Base-by-base conservation (phyloP, 2,888 invertebrate species). In the Scaptomyza flava region DNA sequence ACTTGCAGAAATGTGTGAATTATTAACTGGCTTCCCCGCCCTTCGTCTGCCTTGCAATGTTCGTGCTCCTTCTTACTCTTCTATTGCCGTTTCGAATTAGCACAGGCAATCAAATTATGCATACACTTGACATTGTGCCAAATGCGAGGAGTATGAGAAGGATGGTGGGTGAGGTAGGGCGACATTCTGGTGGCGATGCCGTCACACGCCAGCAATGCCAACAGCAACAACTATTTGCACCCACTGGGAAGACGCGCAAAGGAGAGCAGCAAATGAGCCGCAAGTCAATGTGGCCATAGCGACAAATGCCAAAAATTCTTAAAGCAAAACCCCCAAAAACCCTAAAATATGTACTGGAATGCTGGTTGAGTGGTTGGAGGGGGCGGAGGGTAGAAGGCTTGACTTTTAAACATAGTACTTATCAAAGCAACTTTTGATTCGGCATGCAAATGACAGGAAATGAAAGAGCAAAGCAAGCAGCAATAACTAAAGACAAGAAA, bases 41-140 rank as follows among this genome's bases (percentile, higher is more conserved):
- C 48, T 8, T n/a, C 33, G 45, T 5, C 30, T 4, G 47, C 11
- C 47, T 7, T 7, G 6, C 36, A 34, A 12, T 12, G 36, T 36
- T 14, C 14, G 14, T 14, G 7, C 38, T 14, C n/a, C n/a, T 8
- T 14, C 38, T 14, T 2, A 5, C 14, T 14, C n/a, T 2, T 2
- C 36, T 6, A n/a, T 14, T 33, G 51, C 38, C 59, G 45, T 27
- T 56, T 67, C 65, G 76, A 78, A 73, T 73, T 78, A 80, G 73
- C 62, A 65, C 70, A 59, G 69, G 78, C 78, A 78, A 78, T 78
- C 73, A 78, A 77, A 78, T 78, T 78, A 78, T 78, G 67, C 73
- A 72, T 70, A 70, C 73, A 80, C 80, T 74, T 74, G 74, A 74
- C 73, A 72, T 77, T 77, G 53, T 53, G 59, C 64, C 62, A 30